These are phyloP conservation scores for Psylliodes chrysocephalus DNA, from an alignment of 2,888 invertebrate species.

Conservation along the genomic window DNA sequence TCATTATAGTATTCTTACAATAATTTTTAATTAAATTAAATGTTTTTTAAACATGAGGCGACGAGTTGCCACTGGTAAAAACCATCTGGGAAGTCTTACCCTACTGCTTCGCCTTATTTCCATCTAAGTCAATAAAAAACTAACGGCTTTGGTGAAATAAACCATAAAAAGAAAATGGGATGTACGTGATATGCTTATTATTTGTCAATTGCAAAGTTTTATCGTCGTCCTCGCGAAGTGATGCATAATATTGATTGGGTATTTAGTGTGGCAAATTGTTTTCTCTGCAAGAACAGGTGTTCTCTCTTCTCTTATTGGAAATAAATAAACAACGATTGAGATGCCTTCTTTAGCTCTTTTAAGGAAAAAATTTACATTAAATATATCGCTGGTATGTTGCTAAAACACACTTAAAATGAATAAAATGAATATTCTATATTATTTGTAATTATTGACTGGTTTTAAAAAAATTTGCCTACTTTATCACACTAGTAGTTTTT, in stretches of 20 bases:
- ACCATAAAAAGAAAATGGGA: constrained; percentile 46
- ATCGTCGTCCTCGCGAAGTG: not conserved
- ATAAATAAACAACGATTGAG: too few relatives aligned
- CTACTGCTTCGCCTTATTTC: constrained; percentile 42
- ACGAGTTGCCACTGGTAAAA: constrained; percentile 16
- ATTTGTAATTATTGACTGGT: too few relatives aligned
- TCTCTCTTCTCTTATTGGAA: not conserved
- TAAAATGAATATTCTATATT: too few relatives aligned
- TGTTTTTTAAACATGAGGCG: too few relatives aligned
- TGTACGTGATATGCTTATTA: constrained; percentile 47
- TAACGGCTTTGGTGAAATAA: constrained; percentile 48
- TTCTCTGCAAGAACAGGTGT: constrained; percentile 1
- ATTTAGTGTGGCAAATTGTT: constrained; percentile 1
- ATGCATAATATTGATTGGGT: constrained; percentile 4
- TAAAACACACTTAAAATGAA: too few relatives aligned
- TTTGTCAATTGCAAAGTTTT: constrained; percentile 23
- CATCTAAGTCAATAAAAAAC: constrained; percentile 39
- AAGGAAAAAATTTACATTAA: too few relatives aligned
- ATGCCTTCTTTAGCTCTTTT: too few relatives aligned
- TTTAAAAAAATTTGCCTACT: too few relatives aligned
- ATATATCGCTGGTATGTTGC: too few relatives aligned
- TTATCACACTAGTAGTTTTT: too few relatives aligned
- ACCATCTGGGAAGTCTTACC: constrained; percentile 34
- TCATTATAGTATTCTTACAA: too few relatives aligned
- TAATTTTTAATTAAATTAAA: too few relatives aligned